Base-by-base conservation (phyloP, 2,888 invertebrate genomes). In the Scaptomyza parva region DNA sequence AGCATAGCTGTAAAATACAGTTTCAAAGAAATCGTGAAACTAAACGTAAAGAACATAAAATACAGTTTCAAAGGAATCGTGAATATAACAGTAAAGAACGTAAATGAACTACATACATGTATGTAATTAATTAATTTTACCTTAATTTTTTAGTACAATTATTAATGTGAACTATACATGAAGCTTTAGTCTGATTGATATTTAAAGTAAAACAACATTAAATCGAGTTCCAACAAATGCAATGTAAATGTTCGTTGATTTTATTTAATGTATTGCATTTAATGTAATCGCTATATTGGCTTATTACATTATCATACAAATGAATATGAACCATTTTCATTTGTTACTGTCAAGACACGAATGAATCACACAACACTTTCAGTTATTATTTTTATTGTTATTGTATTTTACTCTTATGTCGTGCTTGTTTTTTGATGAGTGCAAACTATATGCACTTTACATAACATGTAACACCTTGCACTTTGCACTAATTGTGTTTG, bases 381-480 rank as follows among this genome's bases (percentile, higher is more conserved):
- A 4, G 17, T 40, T 35, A 22, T 3, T 39, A 24, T 35, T 52
- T 8, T 18, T 41, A n/a, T 50, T 57, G 20, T 35, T 54, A 52
- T 50, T 45, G 18, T 63, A 37, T 67, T 60, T 18, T 43, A 43
- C 17, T 44, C 28, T 43, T 57, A 41, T 45, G 40, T 66, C 6
- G n/a, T 44, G 66, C 43, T 40, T 33, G 3, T 5, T 35, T 14
- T 35, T 57, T 58, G 44, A 43, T 53, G 30, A 44, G 11, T 11
- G 35, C n/a, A 40, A 64, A 41, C 57, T 22, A 44, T 43, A 55
- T 58, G 57, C 54, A 43, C n/a, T n/a, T n/a, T 60, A 55, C 62
- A 54, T 53, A 65, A 30, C 78, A 74, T 81, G 82, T 87, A 82
- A 87, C 86, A 84, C 82, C 71, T 54, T 70, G 71, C 87, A 80